A percentile compares a stretch with the other conserved stretches of the same genome.
These are phyloP conservation scores for Ceyx melanurus DNA, from an alignment of 2,113 vertebrate species.

Conservation along the genomic window DNA sequence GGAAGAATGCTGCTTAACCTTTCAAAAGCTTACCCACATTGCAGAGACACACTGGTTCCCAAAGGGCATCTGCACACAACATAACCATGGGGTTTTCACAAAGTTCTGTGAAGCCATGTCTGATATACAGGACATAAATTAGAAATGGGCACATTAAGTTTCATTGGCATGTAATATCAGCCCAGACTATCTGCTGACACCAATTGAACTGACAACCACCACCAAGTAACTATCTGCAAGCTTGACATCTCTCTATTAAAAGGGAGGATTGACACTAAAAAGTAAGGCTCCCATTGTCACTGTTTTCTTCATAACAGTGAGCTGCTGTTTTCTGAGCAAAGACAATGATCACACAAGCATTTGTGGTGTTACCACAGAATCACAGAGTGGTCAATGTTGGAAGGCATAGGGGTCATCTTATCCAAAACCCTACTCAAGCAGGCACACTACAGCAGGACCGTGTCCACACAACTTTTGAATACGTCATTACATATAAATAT, in stretches of 20 bases:
- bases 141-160: neutral
- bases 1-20: neutral
- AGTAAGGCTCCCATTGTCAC: neutral
- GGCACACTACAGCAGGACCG: neutral
- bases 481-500: neutral
- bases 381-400: neutral
- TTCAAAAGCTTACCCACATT: neutral
- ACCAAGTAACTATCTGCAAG: neutral
- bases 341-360: neutral
- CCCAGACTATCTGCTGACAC: neutral
- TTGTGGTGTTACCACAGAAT: neutral
- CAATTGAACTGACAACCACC: neutral
- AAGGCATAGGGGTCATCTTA: neutral
- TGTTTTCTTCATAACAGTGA: neutral
- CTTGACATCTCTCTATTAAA: neutral
- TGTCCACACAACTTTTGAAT: neutral
- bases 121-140: neutral
- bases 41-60: neutral
- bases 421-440: neutral
- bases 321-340: neutral
- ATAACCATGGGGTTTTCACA: neutral
- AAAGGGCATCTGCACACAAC: neutral
- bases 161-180: neutral
- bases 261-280: neutral
- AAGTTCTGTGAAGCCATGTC: neutral